A percentile compares a stretch with the other conserved stretches of the same genome.
phyloP scores from a whole-genome alignment of 37 sponge, comb jelly and placozoan species.

The Spongilla lacustris region DNA sequence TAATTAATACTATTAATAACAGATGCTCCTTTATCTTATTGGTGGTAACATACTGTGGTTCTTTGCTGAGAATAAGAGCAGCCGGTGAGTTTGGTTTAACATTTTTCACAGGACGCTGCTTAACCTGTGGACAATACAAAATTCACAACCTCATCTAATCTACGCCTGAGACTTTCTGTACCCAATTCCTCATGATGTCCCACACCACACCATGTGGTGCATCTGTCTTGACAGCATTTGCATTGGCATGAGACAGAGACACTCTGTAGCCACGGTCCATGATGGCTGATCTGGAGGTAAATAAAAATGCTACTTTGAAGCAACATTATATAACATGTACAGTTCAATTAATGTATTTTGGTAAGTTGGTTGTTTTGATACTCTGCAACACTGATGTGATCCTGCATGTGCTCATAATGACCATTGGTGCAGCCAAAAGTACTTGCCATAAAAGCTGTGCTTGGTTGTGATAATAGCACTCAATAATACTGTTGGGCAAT shows the following conservation, averaged over 20 bases:
- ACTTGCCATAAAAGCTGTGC: too few relatives aligned
- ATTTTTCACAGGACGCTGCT: constrained; percentile 67
- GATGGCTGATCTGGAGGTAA: constrained; percentile 87
- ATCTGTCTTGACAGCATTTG: constrained; percentile 91
- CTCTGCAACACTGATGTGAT: too few relatives aligned
- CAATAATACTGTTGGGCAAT: too few relatives aligned
- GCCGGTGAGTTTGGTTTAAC: constrained; percentile 61
- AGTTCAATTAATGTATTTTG: too few relatives aligned
- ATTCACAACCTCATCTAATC: background rate
- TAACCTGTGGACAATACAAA: constrained; percentile 31
- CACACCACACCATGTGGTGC: constrained; percentile 89
- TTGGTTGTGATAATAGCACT: too few relatives aligned
- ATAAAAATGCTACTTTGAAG: too few relatives aligned
- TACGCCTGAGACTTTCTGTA: background rate
- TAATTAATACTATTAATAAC: too few relatives aligned
- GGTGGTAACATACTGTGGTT: constrained; percentile 67
- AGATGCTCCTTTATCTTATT: too few relatives aligned
- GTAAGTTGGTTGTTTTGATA: too few relatives aligned
- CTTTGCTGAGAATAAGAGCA: constrained; percentile 73
- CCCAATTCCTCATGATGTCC: constrained; percentile 97
- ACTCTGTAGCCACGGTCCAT: constrained; percentile 88
- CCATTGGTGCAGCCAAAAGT: too few relatives aligned
- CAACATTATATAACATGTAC: too few relatives aligned
- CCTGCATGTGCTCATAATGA: too few relatives aligned
- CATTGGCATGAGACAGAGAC: constrained; percentile 82